phyloP scores from a whole-genome alignment of 2,113 vertebrate genomes.

The Sakesphorus luctuosus region DNA sequence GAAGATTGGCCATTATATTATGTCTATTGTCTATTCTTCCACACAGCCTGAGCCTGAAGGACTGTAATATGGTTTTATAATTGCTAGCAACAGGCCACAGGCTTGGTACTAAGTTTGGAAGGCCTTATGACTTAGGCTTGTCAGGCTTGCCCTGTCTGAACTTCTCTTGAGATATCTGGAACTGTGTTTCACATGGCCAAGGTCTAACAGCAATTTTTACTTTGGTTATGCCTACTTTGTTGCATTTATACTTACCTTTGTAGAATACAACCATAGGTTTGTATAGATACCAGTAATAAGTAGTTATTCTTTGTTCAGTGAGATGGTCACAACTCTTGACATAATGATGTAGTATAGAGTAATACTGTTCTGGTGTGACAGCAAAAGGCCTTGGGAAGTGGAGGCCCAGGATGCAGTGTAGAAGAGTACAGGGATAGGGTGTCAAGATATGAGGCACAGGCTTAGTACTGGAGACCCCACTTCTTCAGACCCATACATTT shows the following conservation, averaged over 20 bases:
- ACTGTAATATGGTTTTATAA: background rate
- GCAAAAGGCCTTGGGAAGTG: background rate
- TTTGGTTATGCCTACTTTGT: background rate
- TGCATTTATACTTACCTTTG: background rate
- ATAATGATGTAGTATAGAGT: background rate
- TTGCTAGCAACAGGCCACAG: background rate
- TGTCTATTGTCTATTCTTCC: background rate
- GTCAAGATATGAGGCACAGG: background rate
- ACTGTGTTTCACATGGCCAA: background rate
- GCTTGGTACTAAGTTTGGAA: background rate
- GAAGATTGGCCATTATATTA: too few relatives aligned
- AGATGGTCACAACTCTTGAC: background rate
- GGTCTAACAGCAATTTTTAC: background rate
- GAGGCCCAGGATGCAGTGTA: background rate
- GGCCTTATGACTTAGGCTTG: background rate
- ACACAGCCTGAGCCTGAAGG: background rate
- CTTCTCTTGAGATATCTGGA: background rate
- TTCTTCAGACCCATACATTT: background rate
- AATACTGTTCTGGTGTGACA: background rate
- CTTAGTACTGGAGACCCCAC: background rate
- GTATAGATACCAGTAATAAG: background rate
- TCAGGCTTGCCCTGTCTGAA: background rate
- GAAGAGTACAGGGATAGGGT: background rate
- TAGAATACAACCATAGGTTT: background rate
- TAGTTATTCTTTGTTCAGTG: background rate